phyloP scores from a whole-genome alignment of 2,888 invertebrate species.

The Prosapia bicincta region DNA sequence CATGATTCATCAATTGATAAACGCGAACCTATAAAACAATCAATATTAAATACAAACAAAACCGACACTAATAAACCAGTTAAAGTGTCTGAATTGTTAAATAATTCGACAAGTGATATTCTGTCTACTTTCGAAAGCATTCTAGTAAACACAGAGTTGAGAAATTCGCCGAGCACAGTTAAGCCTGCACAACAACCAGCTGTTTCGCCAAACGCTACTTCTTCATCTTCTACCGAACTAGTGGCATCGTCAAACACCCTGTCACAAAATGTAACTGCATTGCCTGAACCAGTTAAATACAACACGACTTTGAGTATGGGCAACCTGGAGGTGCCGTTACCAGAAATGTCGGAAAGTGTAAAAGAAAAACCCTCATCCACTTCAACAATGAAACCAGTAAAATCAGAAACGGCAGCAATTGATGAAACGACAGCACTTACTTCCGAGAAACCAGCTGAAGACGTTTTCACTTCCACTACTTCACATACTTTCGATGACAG shows the following conservation, averaged over 20 bases:
- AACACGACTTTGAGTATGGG: not conserved
- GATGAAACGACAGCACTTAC: not conserved
- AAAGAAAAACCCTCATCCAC: too few species aligned
- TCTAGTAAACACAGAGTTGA: not conserved
- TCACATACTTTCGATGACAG: not conserved
- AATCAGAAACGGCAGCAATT: not conserved
- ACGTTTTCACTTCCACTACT: too few species aligned
- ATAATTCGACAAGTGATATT: not conserved
- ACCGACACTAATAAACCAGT: not conserved
- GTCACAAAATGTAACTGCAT: constrained; percentile 1
- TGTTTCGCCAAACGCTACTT: not conserved
- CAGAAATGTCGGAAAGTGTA: too few species aligned
- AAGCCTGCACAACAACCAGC: not conserved
- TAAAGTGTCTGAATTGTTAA: not conserved
- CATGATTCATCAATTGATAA: not conserved
- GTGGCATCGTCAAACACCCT: not conserved
- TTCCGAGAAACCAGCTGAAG: too few species aligned
- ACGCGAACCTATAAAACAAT: not conserved
- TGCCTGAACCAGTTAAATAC: not conserved
- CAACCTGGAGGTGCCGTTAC: too few species aligned
- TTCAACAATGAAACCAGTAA: not conserved
- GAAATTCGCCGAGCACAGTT: not conserved
- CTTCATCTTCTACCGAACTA: not conserved
- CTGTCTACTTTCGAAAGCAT: not conserved
- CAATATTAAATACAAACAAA: not conserved